Evolutionary conservation across 2,888 invertebrate species (phyloP).

Genomic region (Caradrina kadenii): DNA sequence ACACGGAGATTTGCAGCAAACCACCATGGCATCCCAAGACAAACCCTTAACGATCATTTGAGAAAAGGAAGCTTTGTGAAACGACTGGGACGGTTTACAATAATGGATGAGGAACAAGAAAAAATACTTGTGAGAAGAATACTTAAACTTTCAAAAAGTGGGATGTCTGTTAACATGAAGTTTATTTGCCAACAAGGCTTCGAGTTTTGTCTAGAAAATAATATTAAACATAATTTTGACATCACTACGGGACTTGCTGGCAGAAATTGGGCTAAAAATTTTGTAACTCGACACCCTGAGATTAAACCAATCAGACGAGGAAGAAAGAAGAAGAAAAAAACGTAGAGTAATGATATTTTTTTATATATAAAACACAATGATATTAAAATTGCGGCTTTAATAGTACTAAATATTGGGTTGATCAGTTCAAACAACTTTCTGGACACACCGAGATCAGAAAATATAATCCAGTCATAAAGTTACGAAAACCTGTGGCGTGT

Average conservation of each 20-base stretch:
- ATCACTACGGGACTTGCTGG: not conserved
- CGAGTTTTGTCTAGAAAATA: constrained; percentile 7
- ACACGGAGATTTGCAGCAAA: constrained; percentile 1
- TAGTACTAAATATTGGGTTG: no score
- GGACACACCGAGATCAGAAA: no score
- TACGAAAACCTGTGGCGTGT: no score
- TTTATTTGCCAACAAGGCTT: constrained; percentile 2
- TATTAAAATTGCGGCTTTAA: no score
- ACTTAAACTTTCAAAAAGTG: not conserved
- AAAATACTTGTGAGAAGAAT: constrained; percentile 2
- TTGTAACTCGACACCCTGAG: constrained; percentile 3
- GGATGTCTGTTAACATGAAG: not conserved
- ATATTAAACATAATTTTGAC: not conserved
- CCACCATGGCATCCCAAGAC: not conserved
- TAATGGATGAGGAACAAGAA: constrained; percentile 13
- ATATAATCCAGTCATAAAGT: no score
- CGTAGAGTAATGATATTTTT: not conserved
- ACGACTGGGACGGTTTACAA: not conserved
- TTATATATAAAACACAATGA: no score
- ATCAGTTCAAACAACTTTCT: no score
- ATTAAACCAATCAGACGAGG: not conserved
- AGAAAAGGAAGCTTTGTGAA: constrained; percentile 6
- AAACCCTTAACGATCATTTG: constrained; percentile 10
- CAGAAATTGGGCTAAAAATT: not conserved
- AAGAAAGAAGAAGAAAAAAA: not conserved